Base-by-base conservation (phyloP, 2,113 vertebrate species). In the Diphyllodes magnificus region DNA sequence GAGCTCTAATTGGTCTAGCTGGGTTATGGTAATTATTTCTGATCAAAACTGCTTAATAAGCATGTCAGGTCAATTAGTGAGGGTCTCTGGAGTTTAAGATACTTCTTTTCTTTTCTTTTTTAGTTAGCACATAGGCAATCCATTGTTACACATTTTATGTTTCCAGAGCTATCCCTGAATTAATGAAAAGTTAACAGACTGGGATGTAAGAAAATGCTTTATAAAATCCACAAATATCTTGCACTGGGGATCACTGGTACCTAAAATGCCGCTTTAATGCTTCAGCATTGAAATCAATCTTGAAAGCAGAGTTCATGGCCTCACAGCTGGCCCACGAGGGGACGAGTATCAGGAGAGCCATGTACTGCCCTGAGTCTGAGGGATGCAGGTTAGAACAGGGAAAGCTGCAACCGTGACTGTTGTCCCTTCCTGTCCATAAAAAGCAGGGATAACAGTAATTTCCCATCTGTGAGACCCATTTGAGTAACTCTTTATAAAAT, bases 31-130 rank as follows among this genome's bases (percentile, higher is more conserved):
- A 86, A 94, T 92, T 90, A 88, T 88, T 92, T 92, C 69, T 78
- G 64, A 94, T 86, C 92, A 90, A 91, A 95, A 96, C 35, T 92
- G 93, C 88, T 88, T 84, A 86, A 95, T 95, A 95, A 96, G 87
- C 87, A 92, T 68, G 75, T 80, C 87, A 93, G 90, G 85, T 95
- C 85, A 92, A 95, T 96, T 93, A 96, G 59, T 27, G 49, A 81
- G 28, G 66, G 35, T 59, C 70, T 90, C 83, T 83, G 77, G 79
- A 89, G 76, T 53, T 95, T 90, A 78, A 86, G 80, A 59, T 20
- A 88, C 82, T 91, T 90, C 0, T 42, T 89, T 93, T 81, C 68
- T 78, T 90, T 94, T 94, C 80, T 79, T 35, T 80, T 94, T 95
- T 86, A 78, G 72, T 71, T 90, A 71, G 60, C 82, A 64, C 7